phyloP scores from a whole-genome alignment of 2,113 vertebrate genomes.

The Chionodraco myersi region DNA sequence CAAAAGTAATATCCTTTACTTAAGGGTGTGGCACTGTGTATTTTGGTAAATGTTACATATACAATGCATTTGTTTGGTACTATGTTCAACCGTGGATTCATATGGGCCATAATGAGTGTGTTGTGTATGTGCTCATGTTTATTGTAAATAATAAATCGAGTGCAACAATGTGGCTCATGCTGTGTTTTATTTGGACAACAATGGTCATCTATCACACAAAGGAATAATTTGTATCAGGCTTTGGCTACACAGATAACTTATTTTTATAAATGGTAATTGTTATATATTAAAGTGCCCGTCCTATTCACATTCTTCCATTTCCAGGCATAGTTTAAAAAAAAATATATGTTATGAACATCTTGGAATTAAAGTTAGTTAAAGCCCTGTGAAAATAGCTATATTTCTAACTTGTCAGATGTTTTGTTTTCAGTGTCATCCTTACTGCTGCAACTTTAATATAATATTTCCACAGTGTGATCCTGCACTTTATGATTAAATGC shows the following conservation, averaged over 20 bases:
- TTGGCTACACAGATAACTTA: neutral
- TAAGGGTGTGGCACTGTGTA: neutral
- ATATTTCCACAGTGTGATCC: slow-evolving; percentile 64
- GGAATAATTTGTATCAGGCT: neutral
- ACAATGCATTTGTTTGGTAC: neutral
- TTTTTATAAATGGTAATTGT: slow-evolving; percentile 9
- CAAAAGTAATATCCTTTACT: neutral
- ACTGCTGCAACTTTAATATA: slow-evolving; percentile 58
- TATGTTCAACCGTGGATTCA: slow-evolving; percentile 4
- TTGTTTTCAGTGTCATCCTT: slow-evolving; percentile 42
- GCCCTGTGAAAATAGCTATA: slow-evolving; percentile 20
- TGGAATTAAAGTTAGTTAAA: slow-evolving; percentile 20
- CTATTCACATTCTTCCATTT: neutral
- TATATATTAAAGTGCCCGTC: neutral
- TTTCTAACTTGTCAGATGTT: slow-evolving; percentile 27
- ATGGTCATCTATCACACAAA: neutral
- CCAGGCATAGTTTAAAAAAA: neutral
- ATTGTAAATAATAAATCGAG: neutral
- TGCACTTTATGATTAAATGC: slow-evolving; percentile 57
- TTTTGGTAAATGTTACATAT: neutral
- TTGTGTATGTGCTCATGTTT: neutral
- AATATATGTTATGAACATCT: neutral
- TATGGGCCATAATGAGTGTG: neutral
- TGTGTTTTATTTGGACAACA: slow-evolving; percentile 2
- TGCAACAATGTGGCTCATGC: neutral